Conservation (phyloP, 1,140 invertebrate genomes). For the Argopecten irradians region DNA sequence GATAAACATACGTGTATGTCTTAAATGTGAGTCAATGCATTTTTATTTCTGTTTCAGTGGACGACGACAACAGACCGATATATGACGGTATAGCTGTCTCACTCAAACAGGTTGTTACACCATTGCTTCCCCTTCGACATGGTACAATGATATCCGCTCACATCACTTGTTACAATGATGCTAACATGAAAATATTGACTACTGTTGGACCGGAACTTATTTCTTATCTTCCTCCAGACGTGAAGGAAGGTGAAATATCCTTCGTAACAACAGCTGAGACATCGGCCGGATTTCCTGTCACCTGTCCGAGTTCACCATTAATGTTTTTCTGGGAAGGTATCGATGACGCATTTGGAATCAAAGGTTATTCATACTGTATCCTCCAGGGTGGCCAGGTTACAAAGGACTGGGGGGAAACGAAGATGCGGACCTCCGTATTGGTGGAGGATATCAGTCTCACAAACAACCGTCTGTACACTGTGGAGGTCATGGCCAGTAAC, state of each 20-base stretch:
- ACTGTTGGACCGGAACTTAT: neutral
- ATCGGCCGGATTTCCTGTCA: neutral
- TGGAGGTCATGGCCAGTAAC: conserved; percentile 16
- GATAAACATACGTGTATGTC: no score
- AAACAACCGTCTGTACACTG: neutral
- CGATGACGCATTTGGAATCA: conserved; percentile 34
- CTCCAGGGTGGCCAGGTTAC: neutral
- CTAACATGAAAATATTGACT: neutral
- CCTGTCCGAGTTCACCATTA: neutral
- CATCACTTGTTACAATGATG: conserved; percentile 29
- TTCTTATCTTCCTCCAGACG: neutral
- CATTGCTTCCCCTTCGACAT: neutral
- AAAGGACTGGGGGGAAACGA: neutral
- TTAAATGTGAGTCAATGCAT: neutral
- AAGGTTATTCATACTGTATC: conserved; percentile 1
- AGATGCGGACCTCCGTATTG: conserved; percentile 28
- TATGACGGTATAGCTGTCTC: neutral
- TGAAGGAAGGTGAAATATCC: neutral
- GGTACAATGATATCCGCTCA: neutral
- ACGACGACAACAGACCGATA: neutral
- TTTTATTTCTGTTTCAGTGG: neutral
- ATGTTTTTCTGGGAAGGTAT: conserved; percentile 27
- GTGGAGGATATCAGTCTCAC: neutral
- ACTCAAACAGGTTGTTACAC: neutral
- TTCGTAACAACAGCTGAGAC: neutral